Evolutionary conservation across 2,888 invertebrate species (phyloP), one percentile per base, ranked within the genome.

Genomic region (Rhagium mordax): DNA sequence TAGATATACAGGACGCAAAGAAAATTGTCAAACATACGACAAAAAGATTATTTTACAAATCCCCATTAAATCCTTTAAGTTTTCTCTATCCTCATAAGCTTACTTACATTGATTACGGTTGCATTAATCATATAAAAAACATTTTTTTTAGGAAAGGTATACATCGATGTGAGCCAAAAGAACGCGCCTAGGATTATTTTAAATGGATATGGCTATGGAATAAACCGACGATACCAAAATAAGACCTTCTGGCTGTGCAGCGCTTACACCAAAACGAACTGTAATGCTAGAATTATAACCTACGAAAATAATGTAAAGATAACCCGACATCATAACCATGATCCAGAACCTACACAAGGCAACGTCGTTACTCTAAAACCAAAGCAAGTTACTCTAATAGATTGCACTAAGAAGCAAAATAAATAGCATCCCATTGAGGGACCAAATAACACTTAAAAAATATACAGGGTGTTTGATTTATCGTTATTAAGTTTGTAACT

Each of bases 101-200:
- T n/a, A n/a, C n/a, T n/a, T n/a, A n/a, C n/a, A n/a, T n/a, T n/a
- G n/a, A n/a, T n/a, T n/a, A n/a, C n/a, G n/a, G n/a, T n/a, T n/a
- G n/a, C n/a, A n/a, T n/a, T n/a, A n/a, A n/a, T n/a, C n/a, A n/a
- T n/a, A n/a, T n/a, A n/a, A n/a, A n/a, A n/a, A n/a, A n/a, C n/a
- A n/a, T n/a, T n/a, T n/a, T n/a, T n/a, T 73, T 70, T 57, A 61
- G 81, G 78, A 16, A 74, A 64, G 64, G 75, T 80, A 49, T 79
- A 72, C 59, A 51, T 74, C 41, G 61, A 64, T 15, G 69, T 66
- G 7, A 57, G 69, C 10, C 41, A n/a, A 10, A 71, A 69, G n/a
- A 68, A 74, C 29, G 15, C 53, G 0, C 74, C 74, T 1, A 48
- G 62, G n/a, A 33, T 74, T 29, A 64, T 74, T 8, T 33, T 72